Evolutionary conservation across 2,113 vertebrate genomes (phyloP), one percentile per base, ranked within the genome.

Genomic region (Lagenorhynchus albirostris): DNA sequence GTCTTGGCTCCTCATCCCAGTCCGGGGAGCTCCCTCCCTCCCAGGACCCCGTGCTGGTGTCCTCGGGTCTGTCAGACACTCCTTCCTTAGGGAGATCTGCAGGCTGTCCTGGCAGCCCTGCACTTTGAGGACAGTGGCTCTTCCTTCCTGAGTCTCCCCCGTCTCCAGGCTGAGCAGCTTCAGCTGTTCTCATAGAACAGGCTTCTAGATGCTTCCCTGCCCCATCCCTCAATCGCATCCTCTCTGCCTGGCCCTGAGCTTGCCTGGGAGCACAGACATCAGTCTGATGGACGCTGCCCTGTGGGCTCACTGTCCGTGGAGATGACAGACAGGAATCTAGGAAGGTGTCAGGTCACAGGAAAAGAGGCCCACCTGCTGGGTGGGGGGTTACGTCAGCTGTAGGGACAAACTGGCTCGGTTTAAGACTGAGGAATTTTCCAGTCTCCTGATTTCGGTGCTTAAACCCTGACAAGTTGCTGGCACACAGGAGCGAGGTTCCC

Each of bases 311-410:
- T 15, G 12, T 58, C 3, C 70, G 0, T 41, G 20, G 14, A 76
- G 85, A 63, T 0, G 0, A 33, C 17, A 60, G 29, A 62, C 13
- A 89, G 12, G 44, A 77, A 63, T 63, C 79, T 62, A 29, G 25
- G 36, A 38, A 17, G 33, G 10, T 44, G 3, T 26, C 14, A 38
- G n/a, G 33, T 68, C 6, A 36, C 6, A 76, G 55, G 31, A 31
- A 81, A 73, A 89, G 3, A 31, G 6, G 17, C 13, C 84, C n/a
- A 82, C 31, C 1, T 65, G 17, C 63, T 50, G 58, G 58, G 58
- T 14, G 0, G 1, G 2, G 17, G 1, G 6, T 53, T 9, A 38
- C 9, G 12, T 60, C 36, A 36, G 10, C 0, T 44, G 2, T 29
- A 36, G 47, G 15, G 6, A 80, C 10, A 80, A 55, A 55, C 3